These are phyloP conservation scores for Empidonax alnorum DNA, from an alignment of 2,113 vertebrate species.

Conservation along the genomic window DNA sequence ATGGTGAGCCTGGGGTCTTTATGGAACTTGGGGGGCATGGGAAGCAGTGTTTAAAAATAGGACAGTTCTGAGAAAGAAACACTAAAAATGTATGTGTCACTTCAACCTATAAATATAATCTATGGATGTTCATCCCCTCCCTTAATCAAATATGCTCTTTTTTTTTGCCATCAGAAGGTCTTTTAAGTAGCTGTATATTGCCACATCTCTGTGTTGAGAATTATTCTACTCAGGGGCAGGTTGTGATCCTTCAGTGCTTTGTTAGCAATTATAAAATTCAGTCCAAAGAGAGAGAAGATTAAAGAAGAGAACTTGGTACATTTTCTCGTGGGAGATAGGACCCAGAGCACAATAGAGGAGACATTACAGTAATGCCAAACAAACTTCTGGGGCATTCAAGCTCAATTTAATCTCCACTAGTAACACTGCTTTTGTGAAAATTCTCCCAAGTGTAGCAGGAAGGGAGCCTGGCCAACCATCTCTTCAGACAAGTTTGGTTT, in stretches of 20 bases:
- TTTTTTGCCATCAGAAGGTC: neutral
- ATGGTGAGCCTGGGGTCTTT: neutral
- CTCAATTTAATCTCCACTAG: neutral
- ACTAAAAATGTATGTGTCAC: neutral
- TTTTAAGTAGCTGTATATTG: neutral
- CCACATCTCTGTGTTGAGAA: neutral
- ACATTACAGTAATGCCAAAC: neutral
- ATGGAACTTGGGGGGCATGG: accelerated
- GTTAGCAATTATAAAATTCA: neutral
- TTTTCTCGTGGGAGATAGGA: neutral
- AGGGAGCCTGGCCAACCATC: neutral
- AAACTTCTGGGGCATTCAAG: neutral
- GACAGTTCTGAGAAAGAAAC: neutral
- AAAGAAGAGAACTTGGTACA: neutral
- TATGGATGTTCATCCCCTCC: neutral
- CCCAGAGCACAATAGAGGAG: neutral
- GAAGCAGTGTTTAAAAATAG: neutral
- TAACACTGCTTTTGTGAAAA: slow-evolving; percentile 33
- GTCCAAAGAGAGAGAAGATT: neutral
- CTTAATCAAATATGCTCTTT: neutral
- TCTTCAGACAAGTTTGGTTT: slow-evolving; percentile 54
- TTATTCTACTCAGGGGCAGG: neutral
- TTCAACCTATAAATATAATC: neutral
- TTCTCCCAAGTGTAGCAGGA: neutral
- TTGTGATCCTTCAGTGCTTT: neutral